Evolutionary conservation across 2,888 invertebrate genomes (phyloP), one percentile per base, ranked within the genome.

Genomic region (Tubulanus polymorphus): DNA sequence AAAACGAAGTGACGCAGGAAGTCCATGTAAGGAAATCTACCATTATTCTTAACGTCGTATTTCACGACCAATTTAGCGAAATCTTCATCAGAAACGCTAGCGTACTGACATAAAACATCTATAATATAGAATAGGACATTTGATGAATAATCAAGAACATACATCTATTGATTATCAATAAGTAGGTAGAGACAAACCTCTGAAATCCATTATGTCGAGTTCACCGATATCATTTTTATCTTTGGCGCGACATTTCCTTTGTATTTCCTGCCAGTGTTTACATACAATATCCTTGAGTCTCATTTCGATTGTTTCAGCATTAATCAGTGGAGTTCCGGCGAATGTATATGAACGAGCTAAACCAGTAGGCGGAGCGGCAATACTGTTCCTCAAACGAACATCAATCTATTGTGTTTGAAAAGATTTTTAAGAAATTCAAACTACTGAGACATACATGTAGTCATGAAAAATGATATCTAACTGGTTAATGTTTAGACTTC

Each of bases 1-100:
- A 76, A 53, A 35, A 77, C 67, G 56, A 76, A 75, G 57, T 76
- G 72, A 0, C 73, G 66, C 25, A 77, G 68, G 64, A 76, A 75
- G 46, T 76, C 72, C 1, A 61, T 56, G 57, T 77, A 77, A 53
- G 67, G 66, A 62, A 77, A 74, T 2, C 60, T 61, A 28, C 72
- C 74, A 57, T 72, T 70, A 51, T 73, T 74, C 37, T 68, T 63
- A 35, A 75, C 52, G 59, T 76, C 77, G 61, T 73, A 76, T 57
- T 76, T 76, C 15, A 68, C 69, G 54, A 69, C 62, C 51, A 76
- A 52, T 54, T 69, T 66, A 20, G 66, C 61, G 53, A 74, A 67
- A 32, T 75, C 74, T 35, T 70, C 65, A 2, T 67, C 62, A 3
- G 64, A 53, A 47, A 75, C 55, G 27, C 66, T 60, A 5, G 69